These are phyloP conservation scores for Karalla daura DNA, from an alignment of 2,797 vertebrate species.

Conservation along the genomic window DNA sequence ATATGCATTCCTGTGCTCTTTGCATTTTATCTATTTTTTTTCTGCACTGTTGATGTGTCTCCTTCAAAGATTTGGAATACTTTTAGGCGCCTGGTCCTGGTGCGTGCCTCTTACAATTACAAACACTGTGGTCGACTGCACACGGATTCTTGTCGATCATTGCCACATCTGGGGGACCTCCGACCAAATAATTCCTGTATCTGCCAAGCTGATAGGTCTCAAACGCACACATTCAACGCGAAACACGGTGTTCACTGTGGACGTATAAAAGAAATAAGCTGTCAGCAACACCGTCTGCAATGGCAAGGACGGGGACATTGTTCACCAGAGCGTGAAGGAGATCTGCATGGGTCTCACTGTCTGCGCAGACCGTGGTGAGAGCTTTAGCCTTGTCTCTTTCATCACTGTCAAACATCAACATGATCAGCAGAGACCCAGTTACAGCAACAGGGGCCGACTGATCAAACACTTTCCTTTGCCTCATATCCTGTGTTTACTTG, in stretches of 20 bases:
- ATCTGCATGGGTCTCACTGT: not conserved
- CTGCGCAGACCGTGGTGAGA: not conserved
- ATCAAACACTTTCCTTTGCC: conserved; percentile 1
- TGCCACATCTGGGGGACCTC: not conserved
- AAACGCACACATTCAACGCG: not conserved
- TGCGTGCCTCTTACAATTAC: not conserved
- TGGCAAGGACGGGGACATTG: not conserved
- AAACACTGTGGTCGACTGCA: not conserved
- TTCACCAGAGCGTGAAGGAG: not conserved
- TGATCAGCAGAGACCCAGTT: not conserved
- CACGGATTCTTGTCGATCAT: not conserved
- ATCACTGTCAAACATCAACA: not conserved
- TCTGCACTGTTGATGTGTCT: too few relatives aligned
- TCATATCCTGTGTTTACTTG: conserved; percentile 2
- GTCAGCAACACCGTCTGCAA: too few relatives aligned
- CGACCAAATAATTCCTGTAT: not conserved
- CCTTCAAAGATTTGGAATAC: too few relatives aligned
- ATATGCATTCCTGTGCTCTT: not conserved
- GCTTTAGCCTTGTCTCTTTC: not conserved
- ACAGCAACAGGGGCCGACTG: conserved; percentile 3
- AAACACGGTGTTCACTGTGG: not conserved
- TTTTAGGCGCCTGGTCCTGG: not conserved
- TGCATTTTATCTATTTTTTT: not conserved
- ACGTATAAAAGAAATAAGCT: not conserved
- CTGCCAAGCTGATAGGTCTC: not conserved